Base-by-base conservation (phyloP, 2,888 invertebrate species). In the Clunio marinus region DNA sequence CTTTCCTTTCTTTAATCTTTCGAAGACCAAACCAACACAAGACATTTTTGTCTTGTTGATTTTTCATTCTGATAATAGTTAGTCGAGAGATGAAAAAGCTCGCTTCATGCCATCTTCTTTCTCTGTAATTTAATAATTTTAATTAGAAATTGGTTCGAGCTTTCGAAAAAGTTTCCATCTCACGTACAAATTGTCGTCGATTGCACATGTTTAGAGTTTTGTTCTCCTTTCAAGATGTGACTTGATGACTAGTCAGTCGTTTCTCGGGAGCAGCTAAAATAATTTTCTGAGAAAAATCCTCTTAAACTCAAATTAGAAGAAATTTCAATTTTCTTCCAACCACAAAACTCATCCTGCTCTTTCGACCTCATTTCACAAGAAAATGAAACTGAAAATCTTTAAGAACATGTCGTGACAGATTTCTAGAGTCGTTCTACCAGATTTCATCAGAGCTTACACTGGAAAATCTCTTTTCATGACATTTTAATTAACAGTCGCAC, bases 71-170 rank as follows among this genome's bases (percentile, higher is more conserved):
- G n/a, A 41, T 41, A n/a, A 41, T 15, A 41, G 32, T n/a, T n/a
- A 32, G 32, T 32, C 32, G 5, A n/a, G n/a, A n/a, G n/a, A n/a
- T n/a, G n/a, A n/a, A n/a, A n/a, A n/a, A n/a, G 4, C 32, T 32
- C 8, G 41, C 15, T 41, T 15, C 41, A 32, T 32, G 32, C n/a
- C 15, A 15, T 10, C 15, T 10, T 41, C 41, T 10, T 41, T 41
- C 41, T 41, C n/a, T 41, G 41, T 41, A 41, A 41, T 41, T 41
- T 41, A 41, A 41, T 41, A 41, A 41, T 41, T 41, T 41, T 41
- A 41, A 41, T 41, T 41, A 41, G 41, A 41, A 41, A n/a, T 41
- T n/a, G n/a, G n/a, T n/a, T n/a, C n/a, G n/a, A n/a, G n/a, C n/a
- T n/a, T n/a, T n/a, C n/a, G n/a, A n/a, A n/a, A n/a, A n/a, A n/a